These are phyloP conservation scores for Cecidostiba fungosa DNA, from an alignment of 2,888 invertebrate genomes.

Conservation along the genomic window DNA sequence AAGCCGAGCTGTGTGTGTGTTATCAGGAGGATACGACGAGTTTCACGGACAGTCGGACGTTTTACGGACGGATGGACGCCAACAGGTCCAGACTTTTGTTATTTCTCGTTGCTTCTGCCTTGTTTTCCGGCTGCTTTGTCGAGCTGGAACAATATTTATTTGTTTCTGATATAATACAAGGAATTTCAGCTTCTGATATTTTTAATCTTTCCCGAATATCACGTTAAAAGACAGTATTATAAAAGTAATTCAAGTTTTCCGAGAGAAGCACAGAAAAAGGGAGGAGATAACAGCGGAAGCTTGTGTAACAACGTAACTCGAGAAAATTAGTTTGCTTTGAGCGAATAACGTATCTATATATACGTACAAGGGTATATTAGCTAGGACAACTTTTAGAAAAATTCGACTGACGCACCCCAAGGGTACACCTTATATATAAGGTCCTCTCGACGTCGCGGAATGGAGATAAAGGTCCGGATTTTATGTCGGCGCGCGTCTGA, in stretches of 20 bases:
- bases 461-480: slow-evolving; percentile 46
- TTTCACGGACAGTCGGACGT: not conserved
- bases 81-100: not conserved
- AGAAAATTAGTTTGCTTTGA: slow-evolving; percentile 9
- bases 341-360: no score
- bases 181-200: not conserved
- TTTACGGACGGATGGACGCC: not conserved
- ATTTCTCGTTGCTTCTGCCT: not conserved
- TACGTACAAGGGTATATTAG: no score
- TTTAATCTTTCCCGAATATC: no score
- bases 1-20: not conserved
- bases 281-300: no score
- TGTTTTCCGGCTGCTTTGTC: not conserved
- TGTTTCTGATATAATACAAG: not conserved
- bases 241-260: not conserved
- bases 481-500: slow-evolving; percentile 35
- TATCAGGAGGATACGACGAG: not conserved
- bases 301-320: not conserved
- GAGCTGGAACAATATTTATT: not conserved
- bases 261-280: not conserved
- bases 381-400: slow-evolving; percentile 17
- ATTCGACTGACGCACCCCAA: not conserved
- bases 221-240: no score
- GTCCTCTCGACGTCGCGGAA: slow-evolving; percentile 22
- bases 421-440: slow-evolving; percentile 13